phyloP scores from a whole-genome alignment of 2,888 invertebrate species.

The Patella caerulea region DNA sequence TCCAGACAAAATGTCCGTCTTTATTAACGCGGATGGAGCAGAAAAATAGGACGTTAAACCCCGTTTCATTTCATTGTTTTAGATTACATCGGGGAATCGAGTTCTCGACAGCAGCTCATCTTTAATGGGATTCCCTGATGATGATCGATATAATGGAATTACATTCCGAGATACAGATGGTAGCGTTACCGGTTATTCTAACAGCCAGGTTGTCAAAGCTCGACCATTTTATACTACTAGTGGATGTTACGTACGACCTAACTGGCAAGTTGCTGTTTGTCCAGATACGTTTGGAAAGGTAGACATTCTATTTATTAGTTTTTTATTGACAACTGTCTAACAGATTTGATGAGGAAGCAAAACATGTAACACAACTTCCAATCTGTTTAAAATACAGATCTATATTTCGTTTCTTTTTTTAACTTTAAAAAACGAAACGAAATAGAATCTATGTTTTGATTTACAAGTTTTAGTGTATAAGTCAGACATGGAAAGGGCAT shows the following conservation, averaged over 20 bases:
- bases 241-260: slow-evolving; percentile 30
- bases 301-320: neutral
- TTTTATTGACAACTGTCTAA: too few relatives aligned
- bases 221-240: slow-evolving; percentile 33
- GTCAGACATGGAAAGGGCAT: too few relatives aligned
- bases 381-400: too few relatives aligned
- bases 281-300: slow-evolving; percentile 46
- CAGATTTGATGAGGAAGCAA: too few relatives aligned
- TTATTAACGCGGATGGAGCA: too few relatives aligned
- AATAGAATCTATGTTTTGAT: too few relatives aligned
- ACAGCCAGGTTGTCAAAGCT: slow-evolving; percentile 37
- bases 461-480: too few relatives aligned
- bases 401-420: too few relatives aligned
- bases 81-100: slow-evolving; percentile 35
- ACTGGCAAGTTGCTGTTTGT: slow-evolving; percentile 48
- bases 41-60: too few relatives aligned
- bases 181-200: slow-evolving; percentile 33
- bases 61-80: neutral
- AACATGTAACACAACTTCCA: too few relatives aligned
- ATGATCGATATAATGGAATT: slow-evolving; percentile 39
- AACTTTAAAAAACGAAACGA: too few relatives aligned
- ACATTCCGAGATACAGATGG: slow-evolving; percentile 41
- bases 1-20: too few relatives aligned
- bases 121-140: slow-evolving; percentile 30
- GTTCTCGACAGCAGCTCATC: slow-evolving; percentile 35